phyloP scores from a whole-genome alignment of 2,113 vertebrate genomes.

The Uria lomvia region DNA sequence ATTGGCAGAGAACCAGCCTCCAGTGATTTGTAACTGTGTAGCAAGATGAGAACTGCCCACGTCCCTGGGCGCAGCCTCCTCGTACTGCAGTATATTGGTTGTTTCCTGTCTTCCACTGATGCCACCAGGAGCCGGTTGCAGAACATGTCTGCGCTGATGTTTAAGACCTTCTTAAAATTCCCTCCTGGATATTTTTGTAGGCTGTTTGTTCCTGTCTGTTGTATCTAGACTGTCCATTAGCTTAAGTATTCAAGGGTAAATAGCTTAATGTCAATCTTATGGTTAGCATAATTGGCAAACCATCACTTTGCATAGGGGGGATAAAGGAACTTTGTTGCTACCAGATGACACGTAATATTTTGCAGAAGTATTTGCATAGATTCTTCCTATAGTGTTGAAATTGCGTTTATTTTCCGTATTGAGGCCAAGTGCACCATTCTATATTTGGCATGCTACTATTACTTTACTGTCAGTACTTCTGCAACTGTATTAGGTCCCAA shows the following conservation, averaged over 20 bases:
- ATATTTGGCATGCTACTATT: not conserved
- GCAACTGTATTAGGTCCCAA: not conserved
- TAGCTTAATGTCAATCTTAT: not conserved
- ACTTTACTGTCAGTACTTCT: not conserved
- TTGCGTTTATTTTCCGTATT: not conserved
- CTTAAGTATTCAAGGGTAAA: not conserved
- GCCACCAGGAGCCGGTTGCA: not conserved
- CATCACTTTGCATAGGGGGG: not conserved
- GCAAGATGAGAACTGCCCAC: not conserved
- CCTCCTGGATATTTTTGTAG: not conserved
- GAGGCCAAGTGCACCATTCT: not conserved
- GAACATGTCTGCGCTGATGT: not conserved
- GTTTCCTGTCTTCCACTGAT: not conserved
- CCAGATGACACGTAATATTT: not conserved
- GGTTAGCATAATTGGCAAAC: not conserved
- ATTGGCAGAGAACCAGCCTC: not conserved
- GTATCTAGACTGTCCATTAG: not conserved
- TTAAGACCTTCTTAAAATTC: not conserved
- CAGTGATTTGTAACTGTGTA: not conserved
- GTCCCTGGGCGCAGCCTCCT: accelerated
- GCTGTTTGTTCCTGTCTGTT: not conserved
- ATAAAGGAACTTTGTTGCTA: not conserved
- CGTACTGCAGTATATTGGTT: not conserved
- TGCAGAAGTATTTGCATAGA: not conserved
- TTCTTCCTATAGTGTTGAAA: not conserved